A percentile compares a stretch with the other conserved stretches of the same genome.
These are phyloP conservation scores for Drosophila melanogaster DNA, from an alignment of 1,140 invertebrate species.

Conservation along the genomic window DNA sequence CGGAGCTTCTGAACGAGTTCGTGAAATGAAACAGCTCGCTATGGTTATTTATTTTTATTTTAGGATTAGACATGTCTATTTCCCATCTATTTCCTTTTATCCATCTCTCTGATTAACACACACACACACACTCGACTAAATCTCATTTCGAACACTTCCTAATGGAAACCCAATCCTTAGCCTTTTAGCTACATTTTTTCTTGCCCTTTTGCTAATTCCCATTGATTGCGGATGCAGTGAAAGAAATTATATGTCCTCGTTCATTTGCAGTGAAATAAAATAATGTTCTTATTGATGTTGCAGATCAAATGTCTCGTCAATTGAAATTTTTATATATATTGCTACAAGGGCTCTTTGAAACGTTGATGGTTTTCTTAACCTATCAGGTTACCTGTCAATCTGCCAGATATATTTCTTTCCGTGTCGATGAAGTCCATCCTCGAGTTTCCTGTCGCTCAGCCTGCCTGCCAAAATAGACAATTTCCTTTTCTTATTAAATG, in stretches of 20 bases:
- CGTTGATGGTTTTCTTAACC: too few species aligned
- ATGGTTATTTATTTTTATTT: slow-evolving; percentile 30
- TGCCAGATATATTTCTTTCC: background rate
- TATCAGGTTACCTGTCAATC: background rate
- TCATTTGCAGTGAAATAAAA: too few species aligned
- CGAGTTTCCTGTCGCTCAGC: slow-evolving; percentile 16
- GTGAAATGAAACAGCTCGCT: slow-evolving; percentile 11
- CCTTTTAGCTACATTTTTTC: slow-evolving; percentile 19
- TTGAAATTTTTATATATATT: too few species aligned
- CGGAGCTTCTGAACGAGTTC: background rate
- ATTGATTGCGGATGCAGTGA: slow-evolving; percentile 56
- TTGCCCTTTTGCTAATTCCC: slow-evolving; percentile 63
- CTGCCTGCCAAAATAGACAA: slow-evolving; percentile 71
- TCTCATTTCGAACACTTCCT: slow-evolving; percentile 54
- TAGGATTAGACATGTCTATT: slow-evolving; percentile 36
- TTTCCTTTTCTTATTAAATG: slow-evolving; percentile 83
- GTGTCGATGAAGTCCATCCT: slow-evolving; percentile 42
- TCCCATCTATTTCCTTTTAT: slow-evolving; percentile 20
- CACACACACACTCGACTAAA: slow-evolving; percentile 14
- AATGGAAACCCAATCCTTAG: slow-evolving; percentile 28
- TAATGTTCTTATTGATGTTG: too few species aligned
- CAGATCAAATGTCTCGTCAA: too few species aligned
- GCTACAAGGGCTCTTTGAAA: too few species aligned
- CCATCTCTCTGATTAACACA: slow-evolving; percentile 12
- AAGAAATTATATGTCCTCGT: background rate